A percentile compares a stretch with the other conserved stretches of the same genome.
Evolutionary conservation across 2,888 invertebrate genomes (phyloP).

Genomic region (Ornithoptera alexandrae): DNA sequence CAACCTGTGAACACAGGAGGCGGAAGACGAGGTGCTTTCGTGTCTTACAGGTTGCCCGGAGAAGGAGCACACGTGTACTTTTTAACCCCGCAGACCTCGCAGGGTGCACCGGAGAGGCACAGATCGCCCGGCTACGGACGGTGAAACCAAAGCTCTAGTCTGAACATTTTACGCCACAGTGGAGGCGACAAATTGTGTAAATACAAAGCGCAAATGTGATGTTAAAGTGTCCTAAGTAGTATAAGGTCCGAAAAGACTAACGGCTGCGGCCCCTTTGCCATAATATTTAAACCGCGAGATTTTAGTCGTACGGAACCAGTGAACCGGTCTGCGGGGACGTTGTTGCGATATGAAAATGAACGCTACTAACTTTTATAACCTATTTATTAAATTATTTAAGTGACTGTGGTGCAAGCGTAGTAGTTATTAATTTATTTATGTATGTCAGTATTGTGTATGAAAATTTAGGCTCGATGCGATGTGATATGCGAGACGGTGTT

Average conservation of each 20-base stretch:
- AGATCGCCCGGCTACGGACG: conserved; percentile 68
- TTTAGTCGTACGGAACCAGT: conserved; percentile 32
- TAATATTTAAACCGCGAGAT: conserved; percentile 59
- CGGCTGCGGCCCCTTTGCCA: conserved; percentile 72
- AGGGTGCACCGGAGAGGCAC: conserved; percentile 58
- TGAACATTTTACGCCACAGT: conserved; percentile 56
- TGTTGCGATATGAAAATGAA: conserved; percentile 53
- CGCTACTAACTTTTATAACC: conserved; percentile 57
- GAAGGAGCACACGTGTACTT: conserved; percentile 90
- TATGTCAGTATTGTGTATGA: conserved; percentile 73
- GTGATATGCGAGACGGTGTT: conserved; percentile 54
- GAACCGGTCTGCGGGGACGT: conserved; percentile 45
- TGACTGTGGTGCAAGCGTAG: conserved; percentile 70
- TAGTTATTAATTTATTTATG: conserved; percentile 77
- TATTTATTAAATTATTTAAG: conserved; percentile 77
- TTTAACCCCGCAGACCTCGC: conserved; percentile 83
- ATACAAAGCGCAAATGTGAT: conserved; percentile 80
- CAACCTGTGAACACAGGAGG: conserved; percentile 69
- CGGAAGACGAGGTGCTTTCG: conserved; percentile 72
- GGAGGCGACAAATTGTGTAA: conserved; percentile 61
- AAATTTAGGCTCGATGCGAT: conserved; percentile 65
- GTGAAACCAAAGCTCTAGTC: conserved; percentile 78
- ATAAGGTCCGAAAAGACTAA: conserved; percentile 68
- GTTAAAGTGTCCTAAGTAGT: conserved; percentile 78
- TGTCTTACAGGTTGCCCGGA: conserved; percentile 86